These are phyloP conservation scores for Pomatorhinus ruficollis DNA, from an alignment of 2,113 vertebrate species.

Conservation along the genomic window DNA sequence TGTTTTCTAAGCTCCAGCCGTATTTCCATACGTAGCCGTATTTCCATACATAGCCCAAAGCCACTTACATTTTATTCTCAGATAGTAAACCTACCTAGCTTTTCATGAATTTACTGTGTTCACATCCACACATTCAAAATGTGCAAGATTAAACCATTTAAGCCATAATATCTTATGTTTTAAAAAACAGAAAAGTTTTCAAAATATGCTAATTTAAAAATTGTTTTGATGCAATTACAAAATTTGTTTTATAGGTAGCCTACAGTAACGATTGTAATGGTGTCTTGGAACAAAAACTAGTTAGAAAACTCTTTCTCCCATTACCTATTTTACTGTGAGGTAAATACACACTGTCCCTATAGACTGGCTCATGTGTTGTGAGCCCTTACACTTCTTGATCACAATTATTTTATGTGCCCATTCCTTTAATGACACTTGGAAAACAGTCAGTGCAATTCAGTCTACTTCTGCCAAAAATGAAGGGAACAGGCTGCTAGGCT, in stretches of 20 bases:
- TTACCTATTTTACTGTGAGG: neutral
- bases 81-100: neutral
- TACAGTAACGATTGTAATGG: neutral
- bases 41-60: neutral
- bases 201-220: neutral
- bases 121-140: neutral
- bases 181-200: neutral
- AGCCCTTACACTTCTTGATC: neutral
- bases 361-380: neutral
- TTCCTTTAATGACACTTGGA: neutral
- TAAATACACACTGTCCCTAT: neutral
- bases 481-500: neutral
- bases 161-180: neutral
- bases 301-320: neutral
- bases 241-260: neutral
- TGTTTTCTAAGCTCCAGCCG: neutral
- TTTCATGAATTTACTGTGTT: neutral
- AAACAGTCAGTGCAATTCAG: neutral
- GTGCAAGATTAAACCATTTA: neutral
- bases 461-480: neutral
- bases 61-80: neutral
- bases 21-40: neutral
- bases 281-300: neutral
- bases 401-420: neutral
- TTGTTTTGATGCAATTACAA: neutral